Conservation (phyloP, 2,113 vertebrate genomes). For the Orthonyx spaldingii region DNA sequence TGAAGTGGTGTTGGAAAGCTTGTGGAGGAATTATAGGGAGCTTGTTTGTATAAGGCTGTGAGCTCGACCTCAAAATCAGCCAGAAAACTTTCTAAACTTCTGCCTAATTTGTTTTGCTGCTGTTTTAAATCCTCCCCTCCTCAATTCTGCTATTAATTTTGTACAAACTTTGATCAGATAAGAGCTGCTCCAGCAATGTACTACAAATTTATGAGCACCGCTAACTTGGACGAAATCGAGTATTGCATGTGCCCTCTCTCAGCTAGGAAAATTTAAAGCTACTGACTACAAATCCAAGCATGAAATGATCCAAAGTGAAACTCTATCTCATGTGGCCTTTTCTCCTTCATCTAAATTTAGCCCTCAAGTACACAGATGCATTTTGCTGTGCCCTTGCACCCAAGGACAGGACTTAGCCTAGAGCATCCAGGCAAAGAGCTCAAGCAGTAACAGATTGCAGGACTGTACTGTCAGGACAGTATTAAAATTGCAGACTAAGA, state of each 20-base stretch:
- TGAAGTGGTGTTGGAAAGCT: not conserved
- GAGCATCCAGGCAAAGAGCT: not conserved
- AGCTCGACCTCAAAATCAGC: not conserved
- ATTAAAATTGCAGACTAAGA: not conserved
- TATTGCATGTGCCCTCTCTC: not conserved
- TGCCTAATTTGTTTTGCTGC: not conserved
- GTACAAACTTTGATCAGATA: not conserved
- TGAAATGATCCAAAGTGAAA: slow-evolving; percentile 33
- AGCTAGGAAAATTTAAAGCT: not conserved
- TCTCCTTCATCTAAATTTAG: slow-evolving; percentile 32
- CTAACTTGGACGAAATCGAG: not conserved
- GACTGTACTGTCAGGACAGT: not conserved
- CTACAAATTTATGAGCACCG: not conserved
- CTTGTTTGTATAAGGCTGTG: not conserved
- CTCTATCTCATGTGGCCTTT: not conserved
- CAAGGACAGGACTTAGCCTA: not conserved
- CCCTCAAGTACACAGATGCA: not conserved
- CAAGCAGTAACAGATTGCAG: not conserved
- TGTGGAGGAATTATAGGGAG: not conserved
- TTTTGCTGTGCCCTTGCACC: slow-evolving; percentile 1
- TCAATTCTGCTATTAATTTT: not conserved
- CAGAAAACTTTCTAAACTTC: not conserved
- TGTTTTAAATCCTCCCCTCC: accelerated
- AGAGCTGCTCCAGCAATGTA: not conserved
- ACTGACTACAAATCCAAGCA: slow-evolving; percentile 24